Percentiles rank a stretch among this genome's conserved stretches.
Conservation (phyloP, 2,797 vertebrate genomes). For the Buceros bicornis region DNA sequence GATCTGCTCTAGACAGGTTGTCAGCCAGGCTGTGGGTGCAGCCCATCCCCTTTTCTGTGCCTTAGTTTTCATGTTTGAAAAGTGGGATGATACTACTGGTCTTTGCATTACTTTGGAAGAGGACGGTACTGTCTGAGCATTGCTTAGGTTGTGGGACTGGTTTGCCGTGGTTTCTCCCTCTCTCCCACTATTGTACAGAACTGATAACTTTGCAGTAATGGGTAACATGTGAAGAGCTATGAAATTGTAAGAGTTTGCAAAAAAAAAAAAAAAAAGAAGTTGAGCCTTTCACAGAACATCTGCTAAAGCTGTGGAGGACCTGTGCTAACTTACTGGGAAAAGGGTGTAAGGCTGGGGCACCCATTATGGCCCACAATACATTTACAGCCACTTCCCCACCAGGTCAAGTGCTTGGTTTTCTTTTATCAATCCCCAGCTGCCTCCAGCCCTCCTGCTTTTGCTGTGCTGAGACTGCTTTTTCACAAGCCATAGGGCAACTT, state of each 20-base stretch:
- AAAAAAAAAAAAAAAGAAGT: background rate
- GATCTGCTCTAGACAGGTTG: background rate
- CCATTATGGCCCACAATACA: background rate
- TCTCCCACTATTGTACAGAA: background rate
- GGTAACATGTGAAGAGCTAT: background rate
- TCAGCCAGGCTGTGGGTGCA: background rate
- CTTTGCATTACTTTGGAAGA: background rate
- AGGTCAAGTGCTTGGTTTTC: accelerated
- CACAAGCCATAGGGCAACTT: background rate
- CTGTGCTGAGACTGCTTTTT: background rate
- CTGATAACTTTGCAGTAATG: background rate
- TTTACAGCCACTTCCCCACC: background rate
- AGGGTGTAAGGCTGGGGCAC: background rate
- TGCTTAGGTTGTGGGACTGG: background rate
- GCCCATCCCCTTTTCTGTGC: background rate
- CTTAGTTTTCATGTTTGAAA: background rate
- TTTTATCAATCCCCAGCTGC: background rate
- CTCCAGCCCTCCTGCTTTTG: background rate
- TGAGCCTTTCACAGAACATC: background rate
- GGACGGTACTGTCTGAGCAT: background rate
- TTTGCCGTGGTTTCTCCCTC: background rate
- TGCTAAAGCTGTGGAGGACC: background rate
- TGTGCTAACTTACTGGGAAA: background rate
- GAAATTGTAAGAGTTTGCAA: background rate
- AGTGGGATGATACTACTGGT: background rate